phyloP scores from a whole-genome alignment of 1,140 invertebrate species.

The Artemia franciscana region DNA sequence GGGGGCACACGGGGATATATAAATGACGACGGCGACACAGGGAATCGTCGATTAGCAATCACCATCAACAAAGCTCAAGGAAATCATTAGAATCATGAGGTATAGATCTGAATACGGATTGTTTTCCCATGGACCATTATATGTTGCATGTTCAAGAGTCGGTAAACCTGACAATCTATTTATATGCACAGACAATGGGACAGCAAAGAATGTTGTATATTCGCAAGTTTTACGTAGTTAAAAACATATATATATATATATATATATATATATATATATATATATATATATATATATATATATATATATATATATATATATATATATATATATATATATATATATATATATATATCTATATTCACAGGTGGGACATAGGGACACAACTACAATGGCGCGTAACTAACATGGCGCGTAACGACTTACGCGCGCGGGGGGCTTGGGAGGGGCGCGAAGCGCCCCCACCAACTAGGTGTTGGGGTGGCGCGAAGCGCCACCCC shows the following conservation, averaged over 20 bases:
- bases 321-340: not conserved
- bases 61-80: too few relatives aligned
- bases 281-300: not conserved
- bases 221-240: not conserved
- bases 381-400: not conserved
- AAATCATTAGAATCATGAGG: too few relatives aligned
- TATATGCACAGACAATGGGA: not conserved
- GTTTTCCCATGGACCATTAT: not conserved
- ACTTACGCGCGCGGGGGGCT: too few relatives aligned
- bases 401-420: not conserved
- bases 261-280: not conserved
- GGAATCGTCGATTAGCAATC: too few relatives aligned
- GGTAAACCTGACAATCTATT: not conserved
- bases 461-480: not conserved
- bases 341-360: not conserved
- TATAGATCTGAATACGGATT: too few relatives aligned
- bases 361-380: not conserved
- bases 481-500: not conserved
- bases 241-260: not conserved
- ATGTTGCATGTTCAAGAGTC: not conserved
- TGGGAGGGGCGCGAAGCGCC: not conserved
- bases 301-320: not conserved
- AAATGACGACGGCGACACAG: too few relatives aligned
- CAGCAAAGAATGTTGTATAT: not conserved
- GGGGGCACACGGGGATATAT: too few relatives aligned